Evolutionary conservation across 2,797 vertebrate species (phyloP).

Genomic region (Rhadinocentrus ornatus): DNA sequence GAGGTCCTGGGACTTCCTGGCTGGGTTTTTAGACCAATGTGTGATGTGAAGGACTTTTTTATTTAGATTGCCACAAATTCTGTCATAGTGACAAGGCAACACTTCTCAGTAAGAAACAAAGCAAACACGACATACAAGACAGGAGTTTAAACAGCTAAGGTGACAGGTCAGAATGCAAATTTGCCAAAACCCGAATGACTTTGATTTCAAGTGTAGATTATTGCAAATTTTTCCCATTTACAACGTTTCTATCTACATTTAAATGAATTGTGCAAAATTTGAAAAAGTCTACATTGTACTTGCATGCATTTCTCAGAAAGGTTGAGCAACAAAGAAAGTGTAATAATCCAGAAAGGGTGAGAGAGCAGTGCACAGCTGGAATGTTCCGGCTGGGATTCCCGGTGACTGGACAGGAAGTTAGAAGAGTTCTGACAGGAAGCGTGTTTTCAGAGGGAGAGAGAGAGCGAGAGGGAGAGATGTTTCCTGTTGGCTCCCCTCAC

Average conservation of each 20-base stretch:
- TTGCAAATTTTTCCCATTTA: too few species aligned
- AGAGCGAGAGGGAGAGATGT: slow-evolving; percentile 65
- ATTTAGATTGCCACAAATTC: background rate
- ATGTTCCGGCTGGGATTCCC: slow-evolving; percentile 83
- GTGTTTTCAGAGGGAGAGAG: slow-evolving; percentile 69
- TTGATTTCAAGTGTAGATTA: background rate
- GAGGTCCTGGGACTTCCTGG: slow-evolving; percentile 1
- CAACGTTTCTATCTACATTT: background rate
- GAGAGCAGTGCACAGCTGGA: slow-evolving; percentile 71
- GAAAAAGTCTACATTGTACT: background rate
- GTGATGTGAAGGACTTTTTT: background rate
- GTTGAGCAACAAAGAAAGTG: slow-evolving; percentile 24
- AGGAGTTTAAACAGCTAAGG: background rate
- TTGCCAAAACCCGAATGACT: background rate
- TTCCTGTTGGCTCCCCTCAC: slow-evolving; percentile 75
- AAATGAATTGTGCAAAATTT: background rate
- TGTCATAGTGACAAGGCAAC: background rate
- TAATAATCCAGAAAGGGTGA: slow-evolving; percentile 34
- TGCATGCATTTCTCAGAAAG: slow-evolving; percentile 12
- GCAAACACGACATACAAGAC: background rate
- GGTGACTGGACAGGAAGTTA: slow-evolving; percentile 81
- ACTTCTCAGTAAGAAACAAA: background rate
- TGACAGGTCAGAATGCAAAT: background rate
- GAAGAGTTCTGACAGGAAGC: slow-evolving; percentile 81
- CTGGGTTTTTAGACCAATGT: background rate